Evolutionary conservation across 2,797 vertebrate species (phyloP).

Genomic region (Pangasius krempfi): DNA sequence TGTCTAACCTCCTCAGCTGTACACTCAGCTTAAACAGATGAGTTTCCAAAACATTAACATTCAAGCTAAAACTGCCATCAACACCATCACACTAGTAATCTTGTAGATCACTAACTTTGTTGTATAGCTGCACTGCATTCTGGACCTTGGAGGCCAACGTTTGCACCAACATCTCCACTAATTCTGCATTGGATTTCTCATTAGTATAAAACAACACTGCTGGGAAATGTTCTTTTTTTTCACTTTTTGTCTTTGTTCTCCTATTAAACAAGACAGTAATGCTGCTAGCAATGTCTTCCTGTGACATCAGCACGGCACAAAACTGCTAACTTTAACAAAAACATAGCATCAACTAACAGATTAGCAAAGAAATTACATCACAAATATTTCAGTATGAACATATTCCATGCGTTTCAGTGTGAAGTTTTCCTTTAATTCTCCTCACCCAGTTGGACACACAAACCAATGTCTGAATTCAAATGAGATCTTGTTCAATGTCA

Average conservation of each 20-base stretch:
- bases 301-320: background rate
- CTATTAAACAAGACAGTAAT: background rate
- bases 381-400: background rate
- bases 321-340: background rate
- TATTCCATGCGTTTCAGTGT: background rate
- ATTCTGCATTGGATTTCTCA: background rate
- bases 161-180: background rate
- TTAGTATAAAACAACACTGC: background rate
- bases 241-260: too few species aligned
- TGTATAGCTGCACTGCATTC: background rate
- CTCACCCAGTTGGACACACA: background rate
- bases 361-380: background rate
- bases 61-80: background rate
- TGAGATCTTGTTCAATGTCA: background rate
- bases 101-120: background rate
- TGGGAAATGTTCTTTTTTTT: background rate
- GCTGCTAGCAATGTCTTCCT: background rate
- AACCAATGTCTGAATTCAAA: background rate
- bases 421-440: background rate
- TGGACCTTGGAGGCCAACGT: background rate
- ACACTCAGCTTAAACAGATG: background rate
- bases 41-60: background rate
- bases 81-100: background rate
- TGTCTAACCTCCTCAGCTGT: background rate
- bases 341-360: background rate